Conservation (phyloP, 2,797 vertebrate genomes). For the Pantherophis vulpinus region DNA sequence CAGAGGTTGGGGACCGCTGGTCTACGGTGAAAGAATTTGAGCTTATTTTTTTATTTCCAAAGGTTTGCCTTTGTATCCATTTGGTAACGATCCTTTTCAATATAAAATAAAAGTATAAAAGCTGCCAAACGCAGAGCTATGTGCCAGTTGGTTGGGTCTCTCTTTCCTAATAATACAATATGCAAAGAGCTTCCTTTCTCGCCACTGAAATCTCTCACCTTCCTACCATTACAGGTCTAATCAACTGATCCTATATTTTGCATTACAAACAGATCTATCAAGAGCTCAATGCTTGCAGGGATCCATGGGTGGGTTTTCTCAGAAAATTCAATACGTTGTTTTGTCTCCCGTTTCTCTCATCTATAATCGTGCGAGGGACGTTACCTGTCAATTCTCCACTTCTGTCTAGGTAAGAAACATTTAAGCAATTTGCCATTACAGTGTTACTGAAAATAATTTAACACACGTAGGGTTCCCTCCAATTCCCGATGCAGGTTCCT, state of each 20-base stretch:
- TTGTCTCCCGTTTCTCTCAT: neutral
- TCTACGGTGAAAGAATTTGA: neutral
- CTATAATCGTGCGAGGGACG: neutral
- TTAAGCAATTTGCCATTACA: neutral
- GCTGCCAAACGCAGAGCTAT: neutral
- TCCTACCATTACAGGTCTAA: neutral
- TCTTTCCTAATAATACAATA: neutral
- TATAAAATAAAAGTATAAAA: neutral
- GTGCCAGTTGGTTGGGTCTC: neutral
- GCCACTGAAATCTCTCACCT: neutral
- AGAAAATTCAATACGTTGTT: neutral
- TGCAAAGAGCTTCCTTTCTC: neutral
- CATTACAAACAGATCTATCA: neutral
- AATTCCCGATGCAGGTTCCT: neutral
- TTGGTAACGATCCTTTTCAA: neutral
- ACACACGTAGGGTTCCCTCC: neutral
- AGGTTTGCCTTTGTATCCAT: neutral
- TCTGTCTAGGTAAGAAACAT: neutral
- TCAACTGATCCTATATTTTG: neutral
- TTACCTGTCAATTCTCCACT: neutral
- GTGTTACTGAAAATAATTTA: neutral
- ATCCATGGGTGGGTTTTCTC: neutral
- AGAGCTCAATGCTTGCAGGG: neutral
- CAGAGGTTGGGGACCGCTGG: neutral
- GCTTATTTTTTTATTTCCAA: rapidly evolving